These are phyloP conservation scores for Gryon sp. DNA, from an alignment of 1,140 invertebrate species.

Conservation along the genomic window DNA sequence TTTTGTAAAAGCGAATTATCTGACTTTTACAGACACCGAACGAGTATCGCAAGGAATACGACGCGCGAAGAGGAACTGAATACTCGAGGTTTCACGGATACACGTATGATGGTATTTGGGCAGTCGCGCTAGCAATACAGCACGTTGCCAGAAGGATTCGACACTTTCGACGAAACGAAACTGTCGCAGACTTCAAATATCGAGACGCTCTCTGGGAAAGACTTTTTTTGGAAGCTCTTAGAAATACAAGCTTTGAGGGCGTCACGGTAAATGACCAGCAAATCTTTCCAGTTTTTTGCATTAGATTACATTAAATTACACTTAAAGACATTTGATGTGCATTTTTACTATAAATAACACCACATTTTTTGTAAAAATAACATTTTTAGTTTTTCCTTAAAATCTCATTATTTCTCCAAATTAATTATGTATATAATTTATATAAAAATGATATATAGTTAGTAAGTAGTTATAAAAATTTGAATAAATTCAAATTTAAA, in stretches of 20 bases:
- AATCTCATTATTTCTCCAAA: too few species aligned
- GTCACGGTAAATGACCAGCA: constrained; percentile 87
- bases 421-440: too few species aligned
- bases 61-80: constrained; percentile 86
- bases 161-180: constrained; percentile 83
- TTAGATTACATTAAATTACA: too few species aligned
- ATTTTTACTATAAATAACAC: too few species aligned
- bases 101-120: constrained; percentile 98
- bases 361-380: too few species aligned
- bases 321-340: constrained; percentile 1
- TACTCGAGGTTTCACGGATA: constrained; percentile 98
- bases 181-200: constrained; percentile 90
- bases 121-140: constrained; percentile 94
- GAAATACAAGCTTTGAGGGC: constrained; percentile 95
- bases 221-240: constrained; percentile 91
- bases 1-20: constrained; percentile 2
- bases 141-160: constrained; percentile 87
- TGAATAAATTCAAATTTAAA: too few species aligned
- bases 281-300: too few species aligned
- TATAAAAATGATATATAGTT: too few species aligned
- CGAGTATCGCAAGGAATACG: constrained; percentile 92
- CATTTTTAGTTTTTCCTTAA: too few species aligned
- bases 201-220: constrained; percentile 92
- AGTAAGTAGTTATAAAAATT: too few species aligned
- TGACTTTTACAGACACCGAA: constrained; percentile 86